A percentile compares a stretch with the other conserved stretches of the same genome.
Conservation (phyloP, 92 coral and sea anemone genomes). For the Epizoanthus scotinus region DNA sequence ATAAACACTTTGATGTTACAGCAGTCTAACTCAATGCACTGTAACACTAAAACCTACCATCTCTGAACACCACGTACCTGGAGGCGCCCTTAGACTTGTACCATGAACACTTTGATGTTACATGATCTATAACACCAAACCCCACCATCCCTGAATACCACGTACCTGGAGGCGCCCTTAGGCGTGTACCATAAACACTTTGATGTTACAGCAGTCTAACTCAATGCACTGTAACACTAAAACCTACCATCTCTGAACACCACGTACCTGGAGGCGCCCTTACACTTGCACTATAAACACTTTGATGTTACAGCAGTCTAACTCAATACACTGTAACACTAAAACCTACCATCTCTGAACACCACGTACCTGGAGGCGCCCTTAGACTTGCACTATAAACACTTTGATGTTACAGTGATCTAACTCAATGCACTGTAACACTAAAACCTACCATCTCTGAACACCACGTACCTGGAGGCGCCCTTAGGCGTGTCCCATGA, state of each 20-base stretch:
- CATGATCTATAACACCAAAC: neutral
- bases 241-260: neutral
- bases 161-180: slow-evolving; percentile 77
- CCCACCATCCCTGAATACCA: neutral
- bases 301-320: too few relatives aligned
- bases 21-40: too few relatives aligned
- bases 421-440: neutral
- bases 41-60: neutral
- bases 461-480: slow-evolving; percentile 65
- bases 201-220: neutral
- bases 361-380: slow-evolving; percentile 69
- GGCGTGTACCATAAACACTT: slow-evolving; percentile 63
- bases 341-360: too few relatives aligned
- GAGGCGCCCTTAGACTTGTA: slow-evolving; percentile 69
- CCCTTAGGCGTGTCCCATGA: slow-evolving; percentile 71
- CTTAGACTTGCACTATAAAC: slow-evolving; percentile 68
- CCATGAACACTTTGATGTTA: slow-evolving; percentile 48
- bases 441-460: neutral
- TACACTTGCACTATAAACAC: slow-evolving; percentile 63
- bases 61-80: slow-evolving; percentile 52
- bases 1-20: too few relatives aligned
- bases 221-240: neutral
- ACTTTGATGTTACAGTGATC: neutral
- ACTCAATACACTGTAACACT: neutral
- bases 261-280: slow-evolving; percentile 75